Evolutionary conservation across 2,113 vertebrate species (phyloP).

Genomic region (Fukomys damarensis): DNA sequence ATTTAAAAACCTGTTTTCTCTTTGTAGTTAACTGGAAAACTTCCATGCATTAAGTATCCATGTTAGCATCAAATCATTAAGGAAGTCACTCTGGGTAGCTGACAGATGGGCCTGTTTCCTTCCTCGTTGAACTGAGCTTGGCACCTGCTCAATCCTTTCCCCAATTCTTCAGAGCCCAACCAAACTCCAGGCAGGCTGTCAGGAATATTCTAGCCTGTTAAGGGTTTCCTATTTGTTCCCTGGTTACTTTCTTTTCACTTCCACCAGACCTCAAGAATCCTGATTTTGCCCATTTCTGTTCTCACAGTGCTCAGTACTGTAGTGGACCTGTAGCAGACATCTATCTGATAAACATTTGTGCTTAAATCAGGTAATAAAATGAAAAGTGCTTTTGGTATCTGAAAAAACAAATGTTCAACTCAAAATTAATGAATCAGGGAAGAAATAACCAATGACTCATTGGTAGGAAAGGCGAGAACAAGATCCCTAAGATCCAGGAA

Average conservation of each 20-base stretch:
- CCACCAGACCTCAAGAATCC: not conserved
- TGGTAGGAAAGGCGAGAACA: not conserved
- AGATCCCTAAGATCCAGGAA: not conserved
- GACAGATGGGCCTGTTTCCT: not conserved
- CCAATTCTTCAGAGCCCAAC: not conserved
- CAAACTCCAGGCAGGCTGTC: not conserved
- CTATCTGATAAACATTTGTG: not conserved
- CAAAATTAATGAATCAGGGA: not conserved
- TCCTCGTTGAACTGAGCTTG: not conserved
- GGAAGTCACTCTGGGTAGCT: not conserved
- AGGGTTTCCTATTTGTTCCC: not conserved
- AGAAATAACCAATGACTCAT: not conserved
- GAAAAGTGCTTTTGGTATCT: not conserved
- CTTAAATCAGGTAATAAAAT: slow-evolving; percentile 7
- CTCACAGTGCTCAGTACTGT: not conserved
- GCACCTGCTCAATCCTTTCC: not conserved
- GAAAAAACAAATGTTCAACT: not conserved
- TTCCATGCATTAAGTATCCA: not conserved
- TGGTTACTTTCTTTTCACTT: not conserved
- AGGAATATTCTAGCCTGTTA: not conserved
- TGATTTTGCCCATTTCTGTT: not conserved
- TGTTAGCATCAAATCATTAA: not conserved
- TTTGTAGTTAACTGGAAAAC: not conserved
- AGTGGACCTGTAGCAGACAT: not conserved
- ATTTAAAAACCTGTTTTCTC: not conserved